Evolutionary conservation across 1,140 invertebrate species (phyloP).

Genomic region (Pseudomyrmex pallidus): DNA sequence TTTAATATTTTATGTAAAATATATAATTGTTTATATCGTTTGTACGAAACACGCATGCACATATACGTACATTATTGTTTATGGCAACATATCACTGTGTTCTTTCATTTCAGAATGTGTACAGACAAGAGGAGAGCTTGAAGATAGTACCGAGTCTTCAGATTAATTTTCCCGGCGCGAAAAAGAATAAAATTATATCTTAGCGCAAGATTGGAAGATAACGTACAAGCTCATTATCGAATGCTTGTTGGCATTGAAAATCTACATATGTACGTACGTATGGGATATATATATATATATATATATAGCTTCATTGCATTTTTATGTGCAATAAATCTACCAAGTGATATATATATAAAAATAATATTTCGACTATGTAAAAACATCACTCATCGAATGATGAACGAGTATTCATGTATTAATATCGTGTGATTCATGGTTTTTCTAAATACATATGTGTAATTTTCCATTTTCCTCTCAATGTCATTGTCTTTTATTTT

Average conservation of each 20-base stretch:
- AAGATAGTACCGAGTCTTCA: not conserved
- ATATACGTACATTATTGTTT: slow-evolving; percentile 63
- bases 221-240: too few relatives aligned
- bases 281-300: too few relatives aligned
- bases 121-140: slow-evolving; percentile 70
- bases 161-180: slow-evolving; percentile 13
- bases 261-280: too few relatives aligned
- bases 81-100: slow-evolving; percentile 4
- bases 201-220: not conserved
- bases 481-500: slow-evolving; percentile 57
- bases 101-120: slow-evolving; percentile 68
- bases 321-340: slow-evolving; percentile 25
- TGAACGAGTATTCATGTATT: slow-evolving; percentile 11
- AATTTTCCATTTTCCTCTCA: slow-evolving; percentile 25
- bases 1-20: too few relatives aligned
- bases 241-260: too few relatives aligned
- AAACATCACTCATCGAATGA: not conserved
- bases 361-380: not conserved
- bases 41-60: not conserved
- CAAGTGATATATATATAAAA: slow-evolving; percentile 15
- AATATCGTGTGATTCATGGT: slow-evolving; percentile 7
- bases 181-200: slow-evolving; percentile 36
- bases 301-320: not conserved
- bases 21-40: too few relatives aligned
- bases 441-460: slow-evolving; percentile 57